Base-by-base conservation (phyloP, 2,797 vertebrate species). In the Rhodeus uyekii region DNA sequence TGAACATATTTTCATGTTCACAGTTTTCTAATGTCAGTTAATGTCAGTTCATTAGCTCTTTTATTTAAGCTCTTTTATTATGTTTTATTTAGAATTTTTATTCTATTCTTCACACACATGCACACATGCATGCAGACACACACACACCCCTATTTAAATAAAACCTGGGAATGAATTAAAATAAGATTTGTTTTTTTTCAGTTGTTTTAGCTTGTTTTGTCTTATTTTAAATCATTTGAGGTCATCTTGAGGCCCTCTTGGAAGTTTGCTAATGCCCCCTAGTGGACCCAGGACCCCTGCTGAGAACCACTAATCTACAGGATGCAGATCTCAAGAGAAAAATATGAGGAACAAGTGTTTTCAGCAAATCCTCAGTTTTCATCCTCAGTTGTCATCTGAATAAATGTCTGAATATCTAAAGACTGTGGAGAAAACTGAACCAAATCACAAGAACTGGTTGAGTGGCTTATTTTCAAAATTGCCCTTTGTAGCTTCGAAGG, bases 401-500 rank as follows among this genome's bases (percentile, higher is more conserved):
- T 38, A 32, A 74, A 55, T 24, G 3, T 14, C 32, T 53, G 29
- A 38, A 38, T 27, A 74, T 14, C 2, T 55, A 27, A 72, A 48
- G 27, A 19, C 7, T 46, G 4, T 3, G 46, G 27, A 68, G 38
- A 16, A 69, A 16, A 68, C 46, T 36, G 7, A 55, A 73, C 22
- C 19, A 5, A n/a, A 34, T 63, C 7, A 44, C 36, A 38, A 18
- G 32, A 14, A 63, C 27, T 76, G 44, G 13, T 19, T n/a, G 24
- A 32, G 9, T 32, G 10, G 9, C 8, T 68, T 46, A n/a, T 58
- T 55, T 7, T 78, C n/a, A 27, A n/a, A 29, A 55, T 42, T 81
- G 22, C 87, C 64, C 53, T 34, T 83, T 82, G 82, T 72, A 16
- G 29, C 7, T 16, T 16, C 34, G 13, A 48, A 64, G 13, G 44